phyloP scores from a whole-genome alignment of 2,888 invertebrate species.

The Eulithis testata region DNA sequence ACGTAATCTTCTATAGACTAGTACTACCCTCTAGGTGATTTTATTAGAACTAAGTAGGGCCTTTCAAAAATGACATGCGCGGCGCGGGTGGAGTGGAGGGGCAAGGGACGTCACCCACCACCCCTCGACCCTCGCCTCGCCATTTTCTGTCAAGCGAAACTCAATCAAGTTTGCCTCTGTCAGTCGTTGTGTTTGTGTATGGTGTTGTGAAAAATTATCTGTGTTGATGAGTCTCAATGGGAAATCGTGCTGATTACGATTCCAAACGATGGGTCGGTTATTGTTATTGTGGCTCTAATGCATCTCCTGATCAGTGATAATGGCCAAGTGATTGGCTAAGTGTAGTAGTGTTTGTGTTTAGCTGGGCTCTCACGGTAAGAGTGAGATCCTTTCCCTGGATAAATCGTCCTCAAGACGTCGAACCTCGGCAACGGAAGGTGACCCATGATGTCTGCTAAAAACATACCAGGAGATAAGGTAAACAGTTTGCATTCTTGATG shows the following conservation, averaged over 20 bases:
- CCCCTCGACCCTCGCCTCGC: conserved; percentile 66
- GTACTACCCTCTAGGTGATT: conserved; percentile 61
- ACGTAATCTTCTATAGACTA: conserved; percentile 21
- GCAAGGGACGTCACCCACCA: conserved; percentile 58
- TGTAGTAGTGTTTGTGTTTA: conserved; percentile 83
- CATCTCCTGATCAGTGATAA: conserved; percentile 79
- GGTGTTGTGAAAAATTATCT: conserved; percentile 82
- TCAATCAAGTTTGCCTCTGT: conserved; percentile 82
- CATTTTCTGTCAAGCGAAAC: conserved; percentile 80
- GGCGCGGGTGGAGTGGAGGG: conserved; percentile 66
- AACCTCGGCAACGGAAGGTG: conserved; percentile 71
- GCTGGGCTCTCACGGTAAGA: conserved; percentile 80
- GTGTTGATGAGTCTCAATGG: conserved; percentile 83
- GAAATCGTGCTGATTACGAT: conserved; percentile 81
- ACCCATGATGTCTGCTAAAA: conserved; percentile 90
- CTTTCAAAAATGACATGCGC: conserved; percentile 58
- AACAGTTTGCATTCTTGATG: conserved; percentile 42
- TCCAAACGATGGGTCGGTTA: conserved; percentile 80
- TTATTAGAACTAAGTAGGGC: conserved; percentile 36
- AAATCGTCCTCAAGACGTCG: conserved; percentile 81
- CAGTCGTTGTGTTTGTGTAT: conserved; percentile 84
- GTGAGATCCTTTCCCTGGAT: conserved; percentile 83
- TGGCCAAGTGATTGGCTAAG: conserved; percentile 82
- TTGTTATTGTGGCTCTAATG: conserved; percentile 82
- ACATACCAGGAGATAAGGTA: conserved; percentile 94